Evolutionary conservation across 1,140 invertebrate genomes (phyloP).

Genomic region (Drosophila seguyi): DNA sequence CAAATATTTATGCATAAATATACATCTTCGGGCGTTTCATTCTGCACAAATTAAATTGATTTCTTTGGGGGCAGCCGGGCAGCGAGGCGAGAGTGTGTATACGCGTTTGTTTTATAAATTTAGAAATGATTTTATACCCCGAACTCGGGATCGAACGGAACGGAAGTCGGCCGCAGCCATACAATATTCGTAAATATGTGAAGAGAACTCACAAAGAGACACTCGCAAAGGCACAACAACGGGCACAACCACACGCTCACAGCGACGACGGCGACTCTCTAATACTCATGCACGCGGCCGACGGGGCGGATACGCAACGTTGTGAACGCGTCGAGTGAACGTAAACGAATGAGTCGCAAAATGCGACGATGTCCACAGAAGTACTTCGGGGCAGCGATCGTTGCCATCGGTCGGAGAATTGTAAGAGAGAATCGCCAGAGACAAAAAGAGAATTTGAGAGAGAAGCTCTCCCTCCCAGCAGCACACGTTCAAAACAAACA

Average conservation of each 20-base stretch:
- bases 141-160: conserved; percentile 33
- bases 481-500: conserved; percentile 69
- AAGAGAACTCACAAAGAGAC: conserved; percentile 36
- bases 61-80: conserved; percentile 27
- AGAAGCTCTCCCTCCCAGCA: not conserved
- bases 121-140: conserved; percentile 73
- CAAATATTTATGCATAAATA: conserved; percentile 59
- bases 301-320: conserved; percentile 66
- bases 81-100: conserved; percentile 39
- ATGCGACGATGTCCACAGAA: conserved; percentile 50
- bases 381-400: conserved; percentile 48
- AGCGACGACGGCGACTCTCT: conserved; percentile 12
- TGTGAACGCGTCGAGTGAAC: conserved; percentile 71
- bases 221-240: conserved; percentile 1
- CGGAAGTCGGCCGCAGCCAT: conserved; percentile 48
- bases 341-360: conserved; percentile 57
- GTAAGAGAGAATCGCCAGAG: conserved; percentile 7
- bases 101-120: conserved; percentile 74
- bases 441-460: not conserved
- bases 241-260: conserved; percentile 9
- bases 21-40: conserved; percentile 35
- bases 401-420: not conserved
- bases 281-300: conserved; percentile 44
- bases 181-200: conserved; percentile 33
- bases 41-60: conserved; percentile 59